Base-by-base conservation (phyloP, 2,113 vertebrate species). In the Lagopus leucura region DNA sequence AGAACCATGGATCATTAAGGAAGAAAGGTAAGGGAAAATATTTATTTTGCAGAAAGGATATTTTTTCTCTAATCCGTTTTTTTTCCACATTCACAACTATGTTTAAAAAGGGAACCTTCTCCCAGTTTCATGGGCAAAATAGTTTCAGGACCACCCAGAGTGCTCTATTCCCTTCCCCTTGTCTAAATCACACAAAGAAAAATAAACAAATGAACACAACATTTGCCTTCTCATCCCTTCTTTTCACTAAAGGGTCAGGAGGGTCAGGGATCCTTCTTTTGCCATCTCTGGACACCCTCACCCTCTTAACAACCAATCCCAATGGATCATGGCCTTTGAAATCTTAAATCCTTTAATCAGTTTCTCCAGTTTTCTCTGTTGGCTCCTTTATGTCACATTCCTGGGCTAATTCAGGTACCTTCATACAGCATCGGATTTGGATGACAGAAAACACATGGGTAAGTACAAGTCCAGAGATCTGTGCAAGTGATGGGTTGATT, bases 151-250 rank as follows among this genome's bases (percentile, higher is more conserved):
- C 97, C 96, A 97, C 94, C 93, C 96, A 97, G 75, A 81, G 65
- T 78, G 94, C 58, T 93, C 69, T 66, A 50, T 95, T 95, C 94
- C 81, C 55, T 93, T 88, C 64, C 73, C 55, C 82, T 91, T 94
- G 88, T 93, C 89, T 91, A 96, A 93, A 92, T 74, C 83, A 90
- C 92, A 96, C 94, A 92, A 97, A 96, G 92, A 93, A 95, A 97
- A 95, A 94, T 93, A 95, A 97, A 95, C 86, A 94, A 94, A 92
- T 95, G 90, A 94, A 90, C 90, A 92, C 83, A 96, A 96, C 91
- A 93, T 96, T 96, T 97, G 91, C 94, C 83, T 95, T 95, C 91
- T 96, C 88, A 95, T 96, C 90, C 85, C 74, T 84, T 93, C 90
- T 90, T 94, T 96, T 96, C 88, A 89, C 88, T 96, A 80, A 92